Conservation (phyloP, 2,797 vertebrate species). For the Lophotriccus pileatus region DNA sequence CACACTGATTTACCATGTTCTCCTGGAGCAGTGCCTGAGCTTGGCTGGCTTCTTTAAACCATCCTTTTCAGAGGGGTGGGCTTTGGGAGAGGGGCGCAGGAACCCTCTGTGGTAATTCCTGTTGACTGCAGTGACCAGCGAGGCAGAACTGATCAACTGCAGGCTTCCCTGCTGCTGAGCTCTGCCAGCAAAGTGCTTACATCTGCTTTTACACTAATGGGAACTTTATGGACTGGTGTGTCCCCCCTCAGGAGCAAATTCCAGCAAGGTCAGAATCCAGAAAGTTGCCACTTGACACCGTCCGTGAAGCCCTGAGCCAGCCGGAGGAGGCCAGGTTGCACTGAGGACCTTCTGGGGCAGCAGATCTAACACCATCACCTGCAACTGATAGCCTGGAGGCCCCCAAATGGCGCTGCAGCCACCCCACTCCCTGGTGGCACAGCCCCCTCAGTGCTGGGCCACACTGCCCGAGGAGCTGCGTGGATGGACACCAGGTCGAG, state of each 20-base stretch:
- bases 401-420: neutral
- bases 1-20: neutral
- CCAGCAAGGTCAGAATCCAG: slow-evolving; percentile 47
- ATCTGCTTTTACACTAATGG: slow-evolving; percentile 59
- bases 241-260: slow-evolving; percentile 39
- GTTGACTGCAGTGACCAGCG: slow-evolving; percentile 55
- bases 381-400: slow-evolving; percentile 2
- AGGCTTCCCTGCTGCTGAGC: slow-evolving; percentile 56
- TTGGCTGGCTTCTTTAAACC: slow-evolving; percentile 27
- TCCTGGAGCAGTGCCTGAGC: slow-evolving; percentile 17
- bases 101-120: slow-evolving; percentile 40
- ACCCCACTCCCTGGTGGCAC: neutral
- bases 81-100: slow-evolving; percentile 3
- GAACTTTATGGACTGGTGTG: slow-evolving; percentile 47
- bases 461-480: fast-evolving
- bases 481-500: fast-evolving
- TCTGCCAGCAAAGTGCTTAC: slow-evolving; percentile 57
- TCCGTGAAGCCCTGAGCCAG: neutral
- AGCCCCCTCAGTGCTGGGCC: neutral
- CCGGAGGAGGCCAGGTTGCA: neutral
- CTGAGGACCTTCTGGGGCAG: slow-evolving; percentile 6
- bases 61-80: neutral
- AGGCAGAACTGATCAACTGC: slow-evolving; percentile 68
- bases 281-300: slow-evolving; percentile 53
- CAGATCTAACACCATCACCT: neutral